Conservation (phyloP, 2,797 vertebrate genomes). For the Ptychadena robeensis region DNA sequence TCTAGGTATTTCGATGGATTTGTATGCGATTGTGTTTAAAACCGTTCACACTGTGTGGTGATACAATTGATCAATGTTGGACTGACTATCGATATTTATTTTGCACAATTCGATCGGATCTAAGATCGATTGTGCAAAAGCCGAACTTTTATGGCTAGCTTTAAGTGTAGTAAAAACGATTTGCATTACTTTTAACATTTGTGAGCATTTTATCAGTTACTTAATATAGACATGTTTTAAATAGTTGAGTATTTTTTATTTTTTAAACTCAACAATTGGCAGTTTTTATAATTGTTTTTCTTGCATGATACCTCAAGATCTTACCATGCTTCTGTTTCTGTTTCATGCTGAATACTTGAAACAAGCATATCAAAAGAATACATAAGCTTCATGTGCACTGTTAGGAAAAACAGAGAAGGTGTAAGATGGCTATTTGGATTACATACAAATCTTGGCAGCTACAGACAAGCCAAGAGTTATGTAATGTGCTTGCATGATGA, state of each 20-base stretch:
- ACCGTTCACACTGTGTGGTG: no score
- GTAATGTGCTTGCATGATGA: constrained; percentile 51
- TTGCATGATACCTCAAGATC: not conserved
- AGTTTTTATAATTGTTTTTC: not conserved
- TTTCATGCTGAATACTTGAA: not conserved
- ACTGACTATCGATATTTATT: no score
- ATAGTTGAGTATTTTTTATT: not conserved
- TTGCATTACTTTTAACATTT: no score
- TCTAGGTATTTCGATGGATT: no score
- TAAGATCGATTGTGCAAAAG: no score
- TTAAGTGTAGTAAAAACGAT: no score
- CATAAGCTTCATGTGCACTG: not conserved
- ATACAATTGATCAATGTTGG: no score
- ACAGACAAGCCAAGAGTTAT: constrained; percentile 54
- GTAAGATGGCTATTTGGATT: constrained; percentile 45
- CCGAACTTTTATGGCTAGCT: no score
- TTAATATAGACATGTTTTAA: no score
- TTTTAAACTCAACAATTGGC: not conserved
- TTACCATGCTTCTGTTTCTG: not conserved
- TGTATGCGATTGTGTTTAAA: no score
- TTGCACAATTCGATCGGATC: no score
- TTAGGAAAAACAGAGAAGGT: constrained; percentile 51
- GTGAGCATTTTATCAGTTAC: no score
- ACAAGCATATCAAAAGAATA: not conserved
- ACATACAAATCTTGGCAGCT: constrained; percentile 41